phyloP scores from a whole-genome alignment of 2,797 vertebrate species.

The Parotocinclus haroldoi region DNA sequence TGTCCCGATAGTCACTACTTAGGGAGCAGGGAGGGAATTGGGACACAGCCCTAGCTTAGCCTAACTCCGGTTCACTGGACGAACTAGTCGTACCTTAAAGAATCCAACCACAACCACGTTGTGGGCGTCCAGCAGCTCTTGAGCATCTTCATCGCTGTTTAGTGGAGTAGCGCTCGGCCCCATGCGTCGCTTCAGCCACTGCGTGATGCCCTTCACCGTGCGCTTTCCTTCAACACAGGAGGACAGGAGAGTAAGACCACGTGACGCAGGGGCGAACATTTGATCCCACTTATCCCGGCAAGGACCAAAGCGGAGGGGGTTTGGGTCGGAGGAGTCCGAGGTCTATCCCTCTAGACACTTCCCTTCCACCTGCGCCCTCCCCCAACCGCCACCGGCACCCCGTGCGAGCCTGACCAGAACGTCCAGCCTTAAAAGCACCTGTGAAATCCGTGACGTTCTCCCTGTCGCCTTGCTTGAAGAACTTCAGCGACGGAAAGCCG shows the following conservation, averaged over 20 bases:
- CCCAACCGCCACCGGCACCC: too few species aligned
- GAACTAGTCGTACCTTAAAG: constrained; percentile 71
- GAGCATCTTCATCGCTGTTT: constrained; percentile 46
- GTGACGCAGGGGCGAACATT: too few species aligned
- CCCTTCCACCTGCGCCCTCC: too few species aligned
- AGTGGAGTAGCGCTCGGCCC: constrained; percentile 65
- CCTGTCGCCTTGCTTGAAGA: constrained; percentile 79
- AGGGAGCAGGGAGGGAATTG: too few species aligned
- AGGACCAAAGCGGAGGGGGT: too few species aligned
- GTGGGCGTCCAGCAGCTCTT: constrained; percentile 61
- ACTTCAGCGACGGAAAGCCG: constrained; percentile 77
- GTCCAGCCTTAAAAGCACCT: constrained; percentile 60
- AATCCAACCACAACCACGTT: constrained; percentile 79
- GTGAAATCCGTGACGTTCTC: constrained; percentile 69
- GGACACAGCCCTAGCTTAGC: too few species aligned
- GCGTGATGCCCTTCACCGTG: constrained; percentile 64
- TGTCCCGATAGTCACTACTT: too few species aligned
- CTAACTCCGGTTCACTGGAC: background rate
- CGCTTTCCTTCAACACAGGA: constrained; percentile 66
- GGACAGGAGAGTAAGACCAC: background rate
- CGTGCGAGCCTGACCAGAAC: too few species aligned
- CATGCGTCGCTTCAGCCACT: constrained; percentile 76
- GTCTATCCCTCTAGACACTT: too few species aligned
- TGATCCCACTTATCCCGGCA: too few species aligned
- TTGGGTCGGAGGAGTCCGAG: too few species aligned